Evolutionary conservation across 1,140 invertebrate species (phyloP).

Genomic region (Drosophila bocqueti): DNA sequence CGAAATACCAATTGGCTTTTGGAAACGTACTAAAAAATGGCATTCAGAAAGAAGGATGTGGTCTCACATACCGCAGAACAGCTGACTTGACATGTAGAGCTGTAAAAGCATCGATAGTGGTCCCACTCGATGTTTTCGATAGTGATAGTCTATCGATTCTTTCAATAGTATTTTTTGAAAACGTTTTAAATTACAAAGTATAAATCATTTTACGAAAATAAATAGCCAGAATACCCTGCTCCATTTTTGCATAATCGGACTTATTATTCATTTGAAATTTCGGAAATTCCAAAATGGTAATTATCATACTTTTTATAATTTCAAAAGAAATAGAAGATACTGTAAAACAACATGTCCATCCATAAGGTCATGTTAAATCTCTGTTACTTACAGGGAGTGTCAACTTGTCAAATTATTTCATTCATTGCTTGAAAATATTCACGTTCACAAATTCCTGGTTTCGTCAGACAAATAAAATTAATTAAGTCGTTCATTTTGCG

Average conservation of each 20-base stretch:
- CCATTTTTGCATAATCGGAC: too few relatives aligned
- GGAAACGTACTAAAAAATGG: conserved; percentile 15
- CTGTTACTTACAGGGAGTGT: conserved; percentile 6
- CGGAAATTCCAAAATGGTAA: too few relatives aligned
- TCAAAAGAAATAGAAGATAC: too few relatives aligned
- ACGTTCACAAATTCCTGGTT: conserved; percentile 28
- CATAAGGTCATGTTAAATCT: background rate
- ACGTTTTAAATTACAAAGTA: too few relatives aligned
- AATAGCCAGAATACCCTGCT: too few relatives aligned
- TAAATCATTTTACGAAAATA: too few relatives aligned
- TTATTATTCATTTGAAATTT: too few relatives aligned
- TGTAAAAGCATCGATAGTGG: too few relatives aligned
- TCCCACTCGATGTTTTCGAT: too few relatives aligned
- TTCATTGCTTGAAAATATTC: conserved; percentile 9
- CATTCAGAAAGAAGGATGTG: background rate
- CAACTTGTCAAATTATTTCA: conserved; percentile 12
- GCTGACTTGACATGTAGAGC: background rate
- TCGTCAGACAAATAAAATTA: background rate
- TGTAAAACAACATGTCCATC: background rate
- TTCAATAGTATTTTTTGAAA: too few relatives aligned
- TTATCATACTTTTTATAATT: too few relatives aligned
- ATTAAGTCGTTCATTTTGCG: background rate
- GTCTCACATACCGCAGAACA: conserved; percentile 1
- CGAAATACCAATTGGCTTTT: conserved; percentile 11
- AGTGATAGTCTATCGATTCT: too few relatives aligned